Percentiles rank a stretch among this genome's conserved stretches.
Evolutionary conservation across 1,140 invertebrate species (phyloP).

Genomic region (Globodera rostochiensis): DNA sequence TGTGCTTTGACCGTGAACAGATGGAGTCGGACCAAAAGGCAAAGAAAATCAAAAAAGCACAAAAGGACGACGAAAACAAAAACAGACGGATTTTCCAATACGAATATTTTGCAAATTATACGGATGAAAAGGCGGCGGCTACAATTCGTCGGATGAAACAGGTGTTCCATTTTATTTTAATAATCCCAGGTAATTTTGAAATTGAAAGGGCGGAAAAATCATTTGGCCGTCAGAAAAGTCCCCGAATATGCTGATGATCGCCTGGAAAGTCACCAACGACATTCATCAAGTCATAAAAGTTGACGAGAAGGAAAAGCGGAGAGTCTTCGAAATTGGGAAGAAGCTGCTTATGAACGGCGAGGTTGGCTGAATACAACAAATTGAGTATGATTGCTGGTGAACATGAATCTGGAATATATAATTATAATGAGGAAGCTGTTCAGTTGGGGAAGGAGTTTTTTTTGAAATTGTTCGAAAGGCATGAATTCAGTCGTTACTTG

Average conservation of each 20-base stretch:
- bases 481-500: too few relatives aligned
- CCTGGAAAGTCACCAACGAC: constrained; percentile 93
- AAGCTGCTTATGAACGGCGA: constrained; percentile 78
- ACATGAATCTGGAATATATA: too few relatives aligned
- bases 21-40: constrained; percentile 75
- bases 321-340: constrained; percentile 88
- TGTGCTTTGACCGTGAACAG: constrained; percentile 84
- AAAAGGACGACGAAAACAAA: constrained; percentile 30
- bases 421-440: neutral
- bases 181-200: constrained; percentile 23
- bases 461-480: too few relatives aligned
- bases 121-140: constrained; percentile 86
- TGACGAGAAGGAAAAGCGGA: constrained; percentile 91
- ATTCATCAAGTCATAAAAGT: constrained; percentile 95
- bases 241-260: constrained; percentile 90
- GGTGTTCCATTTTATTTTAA: constrained; percentile 24
- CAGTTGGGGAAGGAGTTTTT: neutral
- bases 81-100: constrained; percentile 32
- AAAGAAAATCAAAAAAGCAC: constrained; percentile 30
- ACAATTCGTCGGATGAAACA: constrained; percentile 82
- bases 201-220: constrained; percentile 85
- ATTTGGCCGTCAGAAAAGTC: constrained; percentile 85
- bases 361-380: constrained; percentile 19
- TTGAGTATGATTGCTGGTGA: too few relatives aligned
- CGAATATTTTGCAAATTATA: constrained; percentile 30